A percentile compares a stretch with the other conserved stretches of the same genome.
Evolutionary conservation across 2,113 vertebrate species (phyloP).

Genomic region (Microtus pennsylvanicus): DNA sequence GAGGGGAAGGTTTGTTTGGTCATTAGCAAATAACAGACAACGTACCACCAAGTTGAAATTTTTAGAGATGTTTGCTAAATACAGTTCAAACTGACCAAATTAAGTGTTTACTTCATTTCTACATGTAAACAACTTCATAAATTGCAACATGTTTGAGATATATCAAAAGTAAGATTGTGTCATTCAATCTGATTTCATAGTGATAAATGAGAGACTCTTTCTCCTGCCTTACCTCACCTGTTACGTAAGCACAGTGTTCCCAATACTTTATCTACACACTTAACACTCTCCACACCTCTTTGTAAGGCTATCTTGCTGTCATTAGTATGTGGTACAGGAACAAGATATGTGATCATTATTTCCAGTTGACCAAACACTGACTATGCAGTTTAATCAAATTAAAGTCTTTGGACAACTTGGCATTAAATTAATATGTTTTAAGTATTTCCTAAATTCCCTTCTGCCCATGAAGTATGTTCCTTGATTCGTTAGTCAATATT

Average conservation of each 20-base stretch:
- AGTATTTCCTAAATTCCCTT: neutral
- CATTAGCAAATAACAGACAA: conserved; percentile 6
- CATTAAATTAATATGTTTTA: neutral
- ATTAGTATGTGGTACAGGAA: neutral
- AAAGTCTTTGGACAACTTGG: neutral
- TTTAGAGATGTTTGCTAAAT: conserved; percentile 51
- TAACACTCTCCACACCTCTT: neutral
- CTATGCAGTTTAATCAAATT: neutral
- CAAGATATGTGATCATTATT: neutral
- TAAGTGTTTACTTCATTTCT: conserved; percentile 60
- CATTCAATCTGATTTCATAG: conserved; percentile 56
- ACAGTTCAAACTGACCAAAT: conserved; percentile 51
- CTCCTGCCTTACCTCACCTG: neutral
- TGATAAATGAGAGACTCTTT: neutral
- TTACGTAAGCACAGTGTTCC: neutral
- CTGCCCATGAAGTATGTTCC: neutral
- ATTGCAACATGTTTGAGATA: conserved; percentile 62
- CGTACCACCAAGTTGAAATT: neutral
- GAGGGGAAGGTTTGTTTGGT: neutral
- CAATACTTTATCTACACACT: neutral
- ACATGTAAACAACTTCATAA: conserved; percentile 68
- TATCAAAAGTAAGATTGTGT: conserved; percentile 48
- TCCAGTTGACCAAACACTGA: neutral
- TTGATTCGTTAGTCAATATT: conserved; percentile 14
- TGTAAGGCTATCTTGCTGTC: neutral